Base-by-base conservation (phyloP, 2,113 vertebrate species). In the cattle (Bos taurus) region DNA sequence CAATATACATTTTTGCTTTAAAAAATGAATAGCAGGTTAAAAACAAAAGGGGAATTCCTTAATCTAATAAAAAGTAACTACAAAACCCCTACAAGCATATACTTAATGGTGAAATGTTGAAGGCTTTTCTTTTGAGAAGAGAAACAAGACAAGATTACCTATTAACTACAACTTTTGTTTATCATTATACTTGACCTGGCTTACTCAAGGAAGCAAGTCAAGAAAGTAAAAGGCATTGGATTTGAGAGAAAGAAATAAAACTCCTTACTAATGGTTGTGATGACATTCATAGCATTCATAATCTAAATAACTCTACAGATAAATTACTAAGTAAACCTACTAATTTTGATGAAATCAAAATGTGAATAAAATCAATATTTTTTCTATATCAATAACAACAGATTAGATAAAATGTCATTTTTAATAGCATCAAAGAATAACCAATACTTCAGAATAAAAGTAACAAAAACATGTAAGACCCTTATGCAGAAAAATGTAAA, bases 181-280 rank as follows among this genome's bases (percentile, higher is more conserved):
- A 90, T 28, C 81, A 67, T 88, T 80, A 14, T 60, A 6, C 46
- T 28, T 16, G 48, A 77, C 33, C 52, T 85, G 48, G 30, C 4
- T 48, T 6, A 1, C 43, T 62, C 36, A 84, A 7, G 48, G 74
- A 93, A 21, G 28, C 50, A 86, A 46, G 46, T 40, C 59, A 56
- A 83, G 60, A 10, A 96, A 95, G 56, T 64, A 91, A 67, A 97
- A 92, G 6, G 0, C 26, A 88, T 43, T 59, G 40, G 11, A 13
- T 43, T 87, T 94, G 30, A 87, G 62, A 64, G 78, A 71, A 91
- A 92, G 89, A 95, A 87, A n/a, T 90, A 60, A 90, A 89, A 77
- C 19, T 95, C 56, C 86, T 77, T 91, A 87, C 43, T 59, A 82
- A 25, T 82, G 3, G 25, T 59, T 94, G 56, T 43, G 7, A 93